Evolutionary conservation across 2,888 invertebrate species (phyloP), one percentile per base, ranked within the genome.

Genomic region (Ferdinandea cuprea): DNA sequence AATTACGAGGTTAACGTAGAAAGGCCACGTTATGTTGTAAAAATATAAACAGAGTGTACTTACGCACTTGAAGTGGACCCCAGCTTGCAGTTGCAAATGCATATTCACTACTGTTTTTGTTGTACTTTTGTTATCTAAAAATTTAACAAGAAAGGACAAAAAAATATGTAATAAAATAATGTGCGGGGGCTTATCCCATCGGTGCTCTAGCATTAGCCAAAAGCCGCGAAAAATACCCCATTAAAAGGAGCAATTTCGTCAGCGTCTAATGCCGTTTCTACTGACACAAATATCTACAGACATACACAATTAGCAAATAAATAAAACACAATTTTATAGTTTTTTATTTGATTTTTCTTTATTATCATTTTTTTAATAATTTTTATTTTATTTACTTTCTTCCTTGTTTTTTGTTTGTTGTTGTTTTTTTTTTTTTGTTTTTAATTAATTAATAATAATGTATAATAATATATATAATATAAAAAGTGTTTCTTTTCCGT

Each of bases 401-500:
- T 86, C 78, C 69, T 86, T 83, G 72, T 81, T 85, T 79, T 69
- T 78, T 66, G 59, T 17, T 50, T 52, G 21, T 58, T 76, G 25
- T 30, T 65, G n/a, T 63, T 80, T 59, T 68, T 46, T 80, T 74
- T 58, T 76, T 11, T 37, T 66, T 65, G 71, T 56, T 76, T 50
- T 81, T 77, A 72, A 72, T 81, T 77, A 81, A 81, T 81, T 77
- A 76, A 77, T 79, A 79, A 69, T 80, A 66, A 85, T 80, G 76
- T 80, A 74, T 85, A 85, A 69, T 74, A 77, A 76, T 76, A 77
- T 80, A 80, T 65, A 85, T 85, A 76, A 76, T 81, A 76, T 85
- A 77, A 85, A 86, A 85, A 81, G 73, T 80, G 84, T 83, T 86
- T 83, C 79, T 86, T 74, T 85, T 78, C 81, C 85, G 78, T 85